Conservation (phyloP, 1,140 invertebrate genomes). For the Bombus sibiricus region DNA sequence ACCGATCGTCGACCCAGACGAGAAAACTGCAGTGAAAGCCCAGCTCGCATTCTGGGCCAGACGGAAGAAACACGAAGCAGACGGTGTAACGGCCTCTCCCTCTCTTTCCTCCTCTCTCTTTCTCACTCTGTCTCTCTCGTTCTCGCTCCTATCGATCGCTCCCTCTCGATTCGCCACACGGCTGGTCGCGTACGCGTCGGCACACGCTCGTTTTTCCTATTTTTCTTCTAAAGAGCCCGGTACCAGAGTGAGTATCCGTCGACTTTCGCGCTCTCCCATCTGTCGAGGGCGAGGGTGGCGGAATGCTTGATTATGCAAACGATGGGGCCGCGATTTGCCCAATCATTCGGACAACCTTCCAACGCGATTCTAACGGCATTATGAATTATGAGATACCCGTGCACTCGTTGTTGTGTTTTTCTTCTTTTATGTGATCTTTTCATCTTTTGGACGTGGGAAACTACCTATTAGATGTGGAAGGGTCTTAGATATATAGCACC, state of each 20-base stretch:
- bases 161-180: conserved; percentile 31
- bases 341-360: not conserved
- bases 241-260: not conserved
- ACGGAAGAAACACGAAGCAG: conserved; percentile 73
- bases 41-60: conserved; percentile 73
- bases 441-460: not conserved
- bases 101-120: conserved; percentile 27
- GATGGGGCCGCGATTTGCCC: not conserved
- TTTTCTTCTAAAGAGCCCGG: conserved; percentile 24
- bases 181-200: conserved; percentile 28
- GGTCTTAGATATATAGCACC: too few relatives aligned
- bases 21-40: conserved; percentile 75
- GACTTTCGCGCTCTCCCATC: conserved; percentile 35
- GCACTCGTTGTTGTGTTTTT: too few relatives aligned
- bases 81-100: conserved; percentile 68
- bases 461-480: too few relatives aligned
- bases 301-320: conserved; percentile 31
- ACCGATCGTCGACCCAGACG: conserved; percentile 68
- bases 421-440: too few relatives aligned
- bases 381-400: not conserved
- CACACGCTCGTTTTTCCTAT: conserved; percentile 50
- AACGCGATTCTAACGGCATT: not conserved
- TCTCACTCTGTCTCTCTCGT: conserved; percentile 2
- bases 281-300: not conserved
- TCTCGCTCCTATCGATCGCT: conserved; percentile 34